Conservation (phyloP, 2,113 vertebrate genomes). For the Marmota flaviventris region DNA sequence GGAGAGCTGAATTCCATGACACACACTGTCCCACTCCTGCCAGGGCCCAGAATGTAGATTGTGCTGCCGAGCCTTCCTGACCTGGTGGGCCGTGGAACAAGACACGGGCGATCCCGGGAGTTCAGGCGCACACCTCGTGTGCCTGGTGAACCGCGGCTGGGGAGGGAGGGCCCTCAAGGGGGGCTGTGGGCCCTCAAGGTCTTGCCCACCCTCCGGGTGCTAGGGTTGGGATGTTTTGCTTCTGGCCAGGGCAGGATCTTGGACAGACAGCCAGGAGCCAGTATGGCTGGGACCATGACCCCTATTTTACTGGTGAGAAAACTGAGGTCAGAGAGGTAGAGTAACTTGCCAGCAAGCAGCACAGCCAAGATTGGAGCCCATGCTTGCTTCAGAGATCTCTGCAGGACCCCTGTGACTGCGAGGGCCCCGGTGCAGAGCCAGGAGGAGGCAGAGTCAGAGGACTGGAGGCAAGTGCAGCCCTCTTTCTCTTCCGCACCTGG, state of each 20-base stretch:
- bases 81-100: rapidly evolving
- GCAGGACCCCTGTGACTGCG: not conserved
- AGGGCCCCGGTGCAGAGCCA: rapidly evolving
- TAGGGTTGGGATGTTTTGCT: not conserved
- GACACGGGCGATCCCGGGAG: rapidly evolving
- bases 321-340: not conserved
- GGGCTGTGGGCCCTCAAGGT: no score
- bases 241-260: not conserved
- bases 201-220: not conserved
- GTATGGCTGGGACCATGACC: not conserved
- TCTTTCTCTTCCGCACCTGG: not conserved
- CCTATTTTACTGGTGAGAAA: not conserved
- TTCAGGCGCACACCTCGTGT: rapidly evolving
- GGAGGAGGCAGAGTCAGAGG: not conserved
- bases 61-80: rapidly evolving
- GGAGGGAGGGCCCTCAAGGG: no score
- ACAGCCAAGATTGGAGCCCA: not conserved
- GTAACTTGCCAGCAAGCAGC: not conserved
- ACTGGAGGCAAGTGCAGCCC: not conserved
- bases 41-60: not conserved
- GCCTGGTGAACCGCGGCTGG: not conserved
- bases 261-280: not conserved
- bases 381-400: rapidly evolving
- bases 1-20: not conserved
- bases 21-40: not conserved